Evolutionary conservation across 2,113 vertebrate genomes (phyloP), one percentile per base, ranked within the genome.

Genomic region (Phycodurus eques): DNA sequence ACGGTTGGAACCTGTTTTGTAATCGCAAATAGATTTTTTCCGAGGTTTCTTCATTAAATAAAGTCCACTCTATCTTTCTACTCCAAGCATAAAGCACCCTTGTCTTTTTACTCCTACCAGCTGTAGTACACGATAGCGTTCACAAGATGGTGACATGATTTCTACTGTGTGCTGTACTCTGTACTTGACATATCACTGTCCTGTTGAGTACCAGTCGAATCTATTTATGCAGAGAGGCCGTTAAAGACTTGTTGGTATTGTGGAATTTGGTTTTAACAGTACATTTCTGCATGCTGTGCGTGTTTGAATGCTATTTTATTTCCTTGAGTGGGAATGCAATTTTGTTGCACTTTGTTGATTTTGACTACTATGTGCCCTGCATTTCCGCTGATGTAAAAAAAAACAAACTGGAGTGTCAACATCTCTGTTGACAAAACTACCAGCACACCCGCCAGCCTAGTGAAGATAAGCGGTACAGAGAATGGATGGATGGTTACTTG

Each of bases 31-130:
- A 65, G 42, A 27, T 88, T 92, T 88, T 93, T 93, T 85, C 77
- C 90, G 92, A 92, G 93, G 92, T 94, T 95, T 88, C 94, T 93
- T 92, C 94, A 90, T 94, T 92, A 93, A 90, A 96, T 97, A 98
- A 98, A 98, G 93, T 94, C 93, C 74, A 90, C 87, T 93, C 91
- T 95, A 94, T 95, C 94, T 96, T 96, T 96, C 91, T 96, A 96
- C 91, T 94, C 92, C 90, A 93, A 76, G 60, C 1, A 8, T 12
- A 33, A 60, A 43, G 2, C 60, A 9, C 57, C 0, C 64, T 64
- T 61, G 42, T 85, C 44, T 27, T 66, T 60, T 33, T 62, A 33
- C 22, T 11, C 17, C 1, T 22, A 10, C 5, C 2, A 20, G 35
- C 14, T 82, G 80, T 72, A 80, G 75, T 80, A 63, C 68, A 57